Evolutionary conservation across 2,888 invertebrate genomes (phyloP), one percentile per base, ranked within the genome.

Genomic region (Drosophila acutilabella): DNA sequence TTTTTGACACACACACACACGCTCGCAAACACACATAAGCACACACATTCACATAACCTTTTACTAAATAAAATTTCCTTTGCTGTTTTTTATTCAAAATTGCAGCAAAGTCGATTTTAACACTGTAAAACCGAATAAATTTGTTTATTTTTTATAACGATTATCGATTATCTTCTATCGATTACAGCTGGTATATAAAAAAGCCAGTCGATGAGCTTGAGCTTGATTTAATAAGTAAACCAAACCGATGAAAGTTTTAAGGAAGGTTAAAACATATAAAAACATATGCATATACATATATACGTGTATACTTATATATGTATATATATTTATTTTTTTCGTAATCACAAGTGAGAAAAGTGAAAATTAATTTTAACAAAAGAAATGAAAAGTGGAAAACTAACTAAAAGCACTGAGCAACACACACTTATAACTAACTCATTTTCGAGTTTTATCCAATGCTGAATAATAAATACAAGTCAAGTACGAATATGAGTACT

Each of bases 391-490:
- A 64, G 30, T 57, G 58, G 16, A 65, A 75, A 64, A 64, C 45
- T 40, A 78, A 78, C 75, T 74, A 74, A 78, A 78, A 74, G 78
- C 78, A 78, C 76, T 80, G 77, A 80, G 68, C 64, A 76, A 74
- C 71, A 65, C 51, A 74, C 71, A 65, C 51, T 79, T 64, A 58
- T 42, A 78, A 65, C n/a, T 71, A 71, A 85, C 83, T 83, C 85
- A 73, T 83, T 85, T 88, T 85, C 69, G 85, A 85, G 88, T 88
- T 79, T 76, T 56, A 54, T 71, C 51, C 64, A 72, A 82, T 81
- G 82, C 82, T 81, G 81, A 81, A 81, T 71, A 80, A 53, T 42
- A 68, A 68, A 78, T 73, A 78, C 45, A 73, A 78, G 74, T 56
- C 44, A 56, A 44, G 33, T 47, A 30, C 30, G 30, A 8, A 18